These are phyloP conservation scores for Brotula barbata DNA, from an alignment of 2,797 vertebrate genomes.

Conservation along the genomic window DNA sequence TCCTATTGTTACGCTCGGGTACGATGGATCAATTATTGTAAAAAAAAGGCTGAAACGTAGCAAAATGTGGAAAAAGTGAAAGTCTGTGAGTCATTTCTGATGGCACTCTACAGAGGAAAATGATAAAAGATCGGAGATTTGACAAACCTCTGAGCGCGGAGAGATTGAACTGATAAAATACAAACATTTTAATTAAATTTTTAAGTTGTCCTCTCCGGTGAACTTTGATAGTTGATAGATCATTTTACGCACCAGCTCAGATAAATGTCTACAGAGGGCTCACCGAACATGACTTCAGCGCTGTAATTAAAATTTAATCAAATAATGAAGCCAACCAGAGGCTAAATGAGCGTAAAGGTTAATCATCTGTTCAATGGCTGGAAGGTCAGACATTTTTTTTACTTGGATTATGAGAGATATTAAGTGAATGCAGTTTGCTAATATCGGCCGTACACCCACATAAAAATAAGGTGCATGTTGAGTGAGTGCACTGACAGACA, in stretches of 20 bases:
- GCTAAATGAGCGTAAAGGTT: conserved; percentile 72
- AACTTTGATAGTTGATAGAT: conserved; percentile 44
- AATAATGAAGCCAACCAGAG: conserved; percentile 62
- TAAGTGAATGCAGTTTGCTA: conserved; percentile 34
- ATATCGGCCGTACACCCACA: conserved; percentile 56
- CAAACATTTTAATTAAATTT: conserved; percentile 8
- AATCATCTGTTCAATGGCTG: conserved; percentile 67
- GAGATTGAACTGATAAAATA: conserved; percentile 19
- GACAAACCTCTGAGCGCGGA: conserved; percentile 9
- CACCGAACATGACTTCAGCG: conserved; percentile 49
- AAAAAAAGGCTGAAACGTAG: too few relatives aligned
- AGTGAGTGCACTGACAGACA: conserved; percentile 53
- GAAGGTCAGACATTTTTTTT: conserved; percentile 66
- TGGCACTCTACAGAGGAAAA: too few relatives aligned
- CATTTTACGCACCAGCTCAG: conserved; percentile 48
- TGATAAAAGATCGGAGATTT: too few relatives aligned
- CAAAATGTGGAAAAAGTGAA: too few relatives aligned
- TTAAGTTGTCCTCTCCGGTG: neutral
- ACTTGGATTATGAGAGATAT: conserved; percentile 50
- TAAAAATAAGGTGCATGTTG: conserved; percentile 65
- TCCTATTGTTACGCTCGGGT: too few relatives aligned
- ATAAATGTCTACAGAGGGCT: conserved; percentile 50
- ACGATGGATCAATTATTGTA: too few relatives aligned
- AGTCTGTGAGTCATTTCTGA: too few relatives aligned
- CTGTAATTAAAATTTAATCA: conserved; percentile 72